Evolutionary conservation across 2,113 vertebrate genomes (phyloP).

Genomic region (Aptenodytes patagonicus): DNA sequence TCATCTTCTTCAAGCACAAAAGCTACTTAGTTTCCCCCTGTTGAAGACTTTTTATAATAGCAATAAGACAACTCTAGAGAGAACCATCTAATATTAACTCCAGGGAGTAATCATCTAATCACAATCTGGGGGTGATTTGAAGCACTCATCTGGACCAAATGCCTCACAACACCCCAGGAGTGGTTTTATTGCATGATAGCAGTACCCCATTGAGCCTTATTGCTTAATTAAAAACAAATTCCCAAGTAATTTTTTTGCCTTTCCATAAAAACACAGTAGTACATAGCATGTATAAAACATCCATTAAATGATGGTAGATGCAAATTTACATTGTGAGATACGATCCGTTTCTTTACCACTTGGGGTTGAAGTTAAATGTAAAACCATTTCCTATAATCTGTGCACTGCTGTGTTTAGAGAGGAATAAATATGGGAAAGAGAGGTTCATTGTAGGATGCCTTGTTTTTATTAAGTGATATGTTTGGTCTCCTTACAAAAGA

Average conservation of each 20-base stretch:
- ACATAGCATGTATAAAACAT: slow-evolving; percentile 48
- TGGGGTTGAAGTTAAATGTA: slow-evolving; percentile 45
- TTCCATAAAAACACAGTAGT: slow-evolving; percentile 61
- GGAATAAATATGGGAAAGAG: slow-evolving; percentile 24
- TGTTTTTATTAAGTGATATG: slow-evolving; percentile 26
- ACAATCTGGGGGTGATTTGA: slow-evolving; percentile 69
- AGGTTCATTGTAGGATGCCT: slow-evolving; percentile 29
- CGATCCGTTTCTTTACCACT: slow-evolving; percentile 36
- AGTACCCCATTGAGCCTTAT: slow-evolving; percentile 69
- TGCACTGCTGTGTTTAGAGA: slow-evolving; percentile 42
- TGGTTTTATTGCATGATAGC: slow-evolving; percentile 60
- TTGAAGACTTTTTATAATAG: slow-evolving; percentile 61
- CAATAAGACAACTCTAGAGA: slow-evolving; percentile 61
- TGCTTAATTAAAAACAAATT: slow-evolving; percentile 82
- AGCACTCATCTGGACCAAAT: slow-evolving; percentile 68
- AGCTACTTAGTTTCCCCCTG: slow-evolving; percentile 22
- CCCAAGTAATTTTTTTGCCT: slow-evolving; percentile 68
- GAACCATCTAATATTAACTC: slow-evolving; percentile 53
- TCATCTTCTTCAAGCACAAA: slow-evolving; percentile 32
- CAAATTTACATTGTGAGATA: slow-evolving; percentile 29
- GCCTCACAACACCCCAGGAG: slow-evolving; percentile 67
- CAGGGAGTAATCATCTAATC: slow-evolving; percentile 71
- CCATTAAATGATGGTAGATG: slow-evolving; percentile 54
- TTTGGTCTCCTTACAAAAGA: neutral
- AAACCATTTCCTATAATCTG: slow-evolving; percentile 39